phyloP scores from a whole-genome alignment of 2,888 invertebrate genomes.

The Drosophila mimetica region DNA sequence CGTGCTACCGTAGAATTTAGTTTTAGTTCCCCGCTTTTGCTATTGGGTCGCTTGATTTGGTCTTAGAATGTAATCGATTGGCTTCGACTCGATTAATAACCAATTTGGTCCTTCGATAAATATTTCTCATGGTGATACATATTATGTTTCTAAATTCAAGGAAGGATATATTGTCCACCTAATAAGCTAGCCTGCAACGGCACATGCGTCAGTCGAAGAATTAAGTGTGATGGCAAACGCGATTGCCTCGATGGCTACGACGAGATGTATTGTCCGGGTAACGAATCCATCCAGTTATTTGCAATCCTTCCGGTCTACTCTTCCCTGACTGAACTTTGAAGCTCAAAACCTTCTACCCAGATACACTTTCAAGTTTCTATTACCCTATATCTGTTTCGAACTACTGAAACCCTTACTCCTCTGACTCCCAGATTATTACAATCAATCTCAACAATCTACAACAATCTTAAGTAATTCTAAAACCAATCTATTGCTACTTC shows the following conservation, averaged over 20 bases:
- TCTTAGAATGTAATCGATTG: not conserved
- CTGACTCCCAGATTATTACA: not conserved
- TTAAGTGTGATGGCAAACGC: slow-evolving; percentile 86
- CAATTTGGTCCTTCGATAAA: not conserved
- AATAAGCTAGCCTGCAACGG: slow-evolving; percentile 79
- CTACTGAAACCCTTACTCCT: not conserved
- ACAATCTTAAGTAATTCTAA: not conserved
- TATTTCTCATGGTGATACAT: not conserved
- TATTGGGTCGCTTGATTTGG: slow-evolving; percentile 7
- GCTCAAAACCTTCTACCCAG: not conserved
- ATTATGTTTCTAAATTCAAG: slow-evolving; percentile 40
- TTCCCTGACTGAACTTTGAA: slow-evolving; percentile 1
- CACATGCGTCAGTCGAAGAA: slow-evolving; percentile 84
- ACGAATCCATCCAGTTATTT: slow-evolving; percentile 4
- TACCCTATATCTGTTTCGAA: not conserved
- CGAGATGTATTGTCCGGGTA: slow-evolving; percentile 82
- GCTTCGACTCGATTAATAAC: not conserved
- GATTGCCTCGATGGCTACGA: slow-evolving; percentile 87
- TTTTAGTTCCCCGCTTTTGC: slow-evolving; percentile 20
- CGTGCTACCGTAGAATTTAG: slow-evolving; percentile 1
- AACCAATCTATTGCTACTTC: not conserved
- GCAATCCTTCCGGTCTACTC: not conserved
- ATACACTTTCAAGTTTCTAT: not conserved
- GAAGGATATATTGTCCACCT: slow-evolving; percentile 41
- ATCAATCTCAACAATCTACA: not conserved